These are phyloP conservation scores for Synanthedon myopaeformis DNA, from an alignment of 2,888 invertebrate species.

Conservation along the genomic window DNA sequence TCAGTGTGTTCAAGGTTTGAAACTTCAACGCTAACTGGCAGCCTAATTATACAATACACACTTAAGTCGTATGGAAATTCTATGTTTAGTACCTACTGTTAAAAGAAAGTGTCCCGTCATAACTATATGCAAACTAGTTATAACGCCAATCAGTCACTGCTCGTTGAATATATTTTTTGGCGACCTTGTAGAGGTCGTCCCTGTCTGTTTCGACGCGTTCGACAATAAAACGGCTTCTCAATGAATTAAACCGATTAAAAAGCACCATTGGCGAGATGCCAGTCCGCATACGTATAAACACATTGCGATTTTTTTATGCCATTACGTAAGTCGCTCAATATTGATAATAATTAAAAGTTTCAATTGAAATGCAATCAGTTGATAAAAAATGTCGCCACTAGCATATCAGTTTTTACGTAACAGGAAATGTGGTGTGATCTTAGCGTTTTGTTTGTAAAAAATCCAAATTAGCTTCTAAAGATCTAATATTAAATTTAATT, in stretches of 20 bases:
- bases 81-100: conserved; percentile 3
- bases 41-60: conserved; percentile 6
- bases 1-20: conserved; percentile 6
- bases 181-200: conserved; percentile 59
- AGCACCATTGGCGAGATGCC: conserved; percentile 56
- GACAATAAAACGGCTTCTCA: conserved; percentile 57
- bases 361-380: background rate
- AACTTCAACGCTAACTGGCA: conserved; percentile 5
- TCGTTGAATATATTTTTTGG: conserved; percentile 18
- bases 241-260: conserved; percentile 66
- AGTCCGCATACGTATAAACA: conserved; percentile 59
- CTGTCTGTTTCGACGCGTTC: conserved; percentile 46
- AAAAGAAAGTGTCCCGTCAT: conserved; percentile 18
- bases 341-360: background rate
- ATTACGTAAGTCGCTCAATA: conserved; percentile 37
- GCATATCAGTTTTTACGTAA: too few species aligned
- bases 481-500: too few species aligned
- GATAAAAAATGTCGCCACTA: too few species aligned
- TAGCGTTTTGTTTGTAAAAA: too few species aligned
- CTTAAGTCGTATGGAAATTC: background rate
- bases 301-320: conserved; percentile 57
- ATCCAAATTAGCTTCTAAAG: too few species aligned
- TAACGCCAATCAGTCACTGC: conserved; percentile 18
- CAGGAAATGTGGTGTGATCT: too few species aligned
- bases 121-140: conserved; percentile 13